A percentile compares a stretch with the other conserved stretches of the same genome.
Evolutionary conservation across 1,140 invertebrate genomes (phyloP).

Genomic region (Drosophila gunungcola): DNA sequence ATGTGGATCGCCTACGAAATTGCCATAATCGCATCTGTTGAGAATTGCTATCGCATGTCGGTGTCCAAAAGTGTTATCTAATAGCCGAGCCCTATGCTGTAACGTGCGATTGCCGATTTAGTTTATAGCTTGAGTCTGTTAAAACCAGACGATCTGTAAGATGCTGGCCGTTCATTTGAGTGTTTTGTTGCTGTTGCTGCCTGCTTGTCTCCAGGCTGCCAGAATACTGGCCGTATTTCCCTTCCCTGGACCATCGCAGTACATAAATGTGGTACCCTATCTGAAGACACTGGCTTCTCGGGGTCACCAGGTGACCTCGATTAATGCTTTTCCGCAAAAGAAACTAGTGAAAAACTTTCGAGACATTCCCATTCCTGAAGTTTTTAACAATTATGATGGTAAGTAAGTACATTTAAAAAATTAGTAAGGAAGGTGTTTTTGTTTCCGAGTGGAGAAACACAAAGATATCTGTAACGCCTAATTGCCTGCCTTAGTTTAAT

Average conservation of each 20-base stretch:
- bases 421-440: no score
- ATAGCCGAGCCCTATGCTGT: neutral
- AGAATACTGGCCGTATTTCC: slow-evolving; percentile 74
- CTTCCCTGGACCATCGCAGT: slow-evolving; percentile 73
- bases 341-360: slow-evolving; percentile 65
- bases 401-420: neutral
- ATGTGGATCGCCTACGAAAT: slow-evolving; percentile 30
- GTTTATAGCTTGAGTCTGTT: slow-evolving; percentile 21
- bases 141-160: neutral
- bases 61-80: slow-evolving; percentile 25
- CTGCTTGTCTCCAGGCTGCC: slow-evolving; percentile 39
- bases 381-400: slow-evolving; percentile 60
- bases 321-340: slow-evolving; percentile 88
- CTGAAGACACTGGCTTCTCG: slow-evolving; percentile 88
- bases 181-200: slow-evolving; percentile 20
- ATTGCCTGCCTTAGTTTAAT: no score
- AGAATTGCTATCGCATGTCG: slow-evolving; percentile 58
- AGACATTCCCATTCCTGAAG: slow-evolving; percentile 57
- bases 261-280: slow-evolving; percentile 84
- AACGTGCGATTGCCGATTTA: slow-evolving; percentile 13
- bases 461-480: no score
- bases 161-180: slow-evolving; percentile 34
- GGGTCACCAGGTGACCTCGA: slow-evolving; percentile 89
- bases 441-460: no score
- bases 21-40: slow-evolving; percentile 25